Conservation (phyloP, 2,888 invertebrate genomes). For the Caenorhabditis sp. region DNA sequence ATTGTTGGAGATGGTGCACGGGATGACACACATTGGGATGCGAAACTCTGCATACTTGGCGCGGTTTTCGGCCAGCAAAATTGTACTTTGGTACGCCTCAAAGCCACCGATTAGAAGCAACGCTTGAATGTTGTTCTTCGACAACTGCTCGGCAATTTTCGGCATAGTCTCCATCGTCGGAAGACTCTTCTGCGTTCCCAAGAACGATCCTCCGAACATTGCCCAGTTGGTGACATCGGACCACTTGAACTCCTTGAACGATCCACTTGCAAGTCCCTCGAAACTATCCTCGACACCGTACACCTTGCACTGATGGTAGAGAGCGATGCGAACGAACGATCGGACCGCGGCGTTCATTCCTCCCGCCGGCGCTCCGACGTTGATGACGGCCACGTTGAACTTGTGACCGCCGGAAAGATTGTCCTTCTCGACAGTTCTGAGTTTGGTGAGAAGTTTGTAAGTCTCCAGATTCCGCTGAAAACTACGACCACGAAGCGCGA, state of each 20-base stretch:
- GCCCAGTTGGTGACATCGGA: slow-evolving; percentile 98
- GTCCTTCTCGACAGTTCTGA: slow-evolving; percentile 84
- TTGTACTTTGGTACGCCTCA: slow-evolving; percentile 93
- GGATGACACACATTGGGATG: slow-evolving; percentile 95
- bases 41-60: slow-evolving; percentile 90
- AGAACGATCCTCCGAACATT: slow-evolving; percentile 94
- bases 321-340: slow-evolving; percentile 95
- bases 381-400: slow-evolving; percentile 89
- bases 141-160: slow-evolving; percentile 91
- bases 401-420: slow-evolving; percentile 80
- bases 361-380: slow-evolving; percentile 98
- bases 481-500: slow-evolving; percentile 93
- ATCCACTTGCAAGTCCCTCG: slow-evolving; percentile 94
- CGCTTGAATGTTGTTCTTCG: slow-evolving; percentile 90
- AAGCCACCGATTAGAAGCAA: slow-evolving; percentile 91
- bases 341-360: slow-evolving; percentile 99
- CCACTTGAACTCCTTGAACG: slow-evolving; percentile 88
- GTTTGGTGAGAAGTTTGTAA: slow-evolving; percentile 90
- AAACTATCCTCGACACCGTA: slow-evolving; percentile 96
- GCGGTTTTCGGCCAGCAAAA: slow-evolving; percentile 89
- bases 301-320: slow-evolving; percentile 95
- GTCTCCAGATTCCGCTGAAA: slow-evolving; percentile 86
- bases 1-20: slow-evolving; percentile 98
- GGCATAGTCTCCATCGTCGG: slow-evolving; percentile 84
- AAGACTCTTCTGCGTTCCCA: slow-evolving; percentile 91